Conservation (phyloP, 2,888 invertebrate genomes). For the Endotricha flammealis region DNA sequence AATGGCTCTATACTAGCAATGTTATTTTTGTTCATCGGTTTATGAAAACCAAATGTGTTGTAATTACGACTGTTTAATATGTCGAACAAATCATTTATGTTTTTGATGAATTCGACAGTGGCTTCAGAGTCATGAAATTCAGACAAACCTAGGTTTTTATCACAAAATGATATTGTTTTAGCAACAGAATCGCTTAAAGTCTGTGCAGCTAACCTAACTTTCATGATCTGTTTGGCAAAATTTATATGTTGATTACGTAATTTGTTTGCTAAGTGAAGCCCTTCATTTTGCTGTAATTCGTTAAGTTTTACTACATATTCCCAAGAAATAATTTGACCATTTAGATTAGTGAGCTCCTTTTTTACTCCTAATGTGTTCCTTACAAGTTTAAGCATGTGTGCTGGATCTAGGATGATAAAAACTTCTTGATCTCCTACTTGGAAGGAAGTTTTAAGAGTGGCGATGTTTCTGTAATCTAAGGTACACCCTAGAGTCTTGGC, state of each 20-base stretch:
- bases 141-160: background rate
- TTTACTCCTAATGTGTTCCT: background rate
- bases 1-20: too few relatives aligned
- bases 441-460: background rate
- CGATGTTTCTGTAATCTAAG: background rate
- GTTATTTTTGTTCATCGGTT: too few relatives aligned
- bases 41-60: too few relatives aligned
- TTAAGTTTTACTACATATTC: background rate
- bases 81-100: background rate
- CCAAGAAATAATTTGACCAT: background rate
- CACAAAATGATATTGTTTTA: background rate
- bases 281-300: background rate
- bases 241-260: background rate
- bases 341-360: background rate
- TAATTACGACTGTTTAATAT: background rate
- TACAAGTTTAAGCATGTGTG: background rate
- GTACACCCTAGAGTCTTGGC: constrained; percentile 4
- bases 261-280: background rate
- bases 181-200: background rate
- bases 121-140: background rate
- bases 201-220: background rate
- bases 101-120: background rate
- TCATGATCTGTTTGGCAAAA: background rate
- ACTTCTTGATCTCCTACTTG: background rate
- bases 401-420: background rate